Conservation (phyloP, 2,797 vertebrate species). For the Dicrostonyx torquatus region DNA sequence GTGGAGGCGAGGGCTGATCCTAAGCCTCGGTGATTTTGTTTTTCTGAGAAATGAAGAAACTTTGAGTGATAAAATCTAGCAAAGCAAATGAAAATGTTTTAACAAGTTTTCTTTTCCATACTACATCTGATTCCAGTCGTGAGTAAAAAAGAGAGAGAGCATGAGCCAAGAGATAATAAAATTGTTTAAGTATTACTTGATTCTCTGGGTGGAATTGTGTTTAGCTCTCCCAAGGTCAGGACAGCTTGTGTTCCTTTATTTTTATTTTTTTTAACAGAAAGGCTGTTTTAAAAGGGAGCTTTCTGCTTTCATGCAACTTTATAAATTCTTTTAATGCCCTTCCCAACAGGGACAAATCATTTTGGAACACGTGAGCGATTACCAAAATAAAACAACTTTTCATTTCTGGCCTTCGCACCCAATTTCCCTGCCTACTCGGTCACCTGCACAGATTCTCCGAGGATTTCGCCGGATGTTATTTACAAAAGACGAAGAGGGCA, state of each 20-base stretch:
- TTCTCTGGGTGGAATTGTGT: constrained; percentile 23
- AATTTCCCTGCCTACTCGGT: constrained; percentile 50
- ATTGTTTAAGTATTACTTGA: constrained; percentile 28
- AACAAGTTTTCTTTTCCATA: constrained; percentile 45
- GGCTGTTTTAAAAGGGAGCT: constrained; percentile 21
- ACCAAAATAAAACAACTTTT: constrained; percentile 34
- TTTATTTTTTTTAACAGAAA: neutral
- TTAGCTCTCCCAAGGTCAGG: constrained; percentile 26
- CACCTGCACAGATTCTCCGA: constrained; percentile 50
- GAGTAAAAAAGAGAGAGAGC: constrained; percentile 36
- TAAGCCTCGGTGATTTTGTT: neutral
- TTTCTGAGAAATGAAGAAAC: constrained; percentile 51
- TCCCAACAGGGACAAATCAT: constrained; percentile 48
- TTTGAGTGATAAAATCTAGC: constrained; percentile 54
- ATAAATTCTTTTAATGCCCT: constrained; percentile 52
- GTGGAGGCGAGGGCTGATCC: neutral
- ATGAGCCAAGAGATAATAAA: constrained; percentile 56
- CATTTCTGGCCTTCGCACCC: constrained; percentile 26
- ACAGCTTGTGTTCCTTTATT: neutral
- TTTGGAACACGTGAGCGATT: constrained; percentile 49
- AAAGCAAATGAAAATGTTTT: constrained; percentile 53
- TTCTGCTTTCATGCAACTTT: constrained; percentile 60
- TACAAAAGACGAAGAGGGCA: neutral
- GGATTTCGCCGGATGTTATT: constrained; percentile 22
- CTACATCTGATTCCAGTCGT: constrained; percentile 35